These are phyloP conservation scores for Caenorhabditis briggsae DNA, from an alignment of 1,140 invertebrate genomes.

Conservation along the genomic window DNA sequence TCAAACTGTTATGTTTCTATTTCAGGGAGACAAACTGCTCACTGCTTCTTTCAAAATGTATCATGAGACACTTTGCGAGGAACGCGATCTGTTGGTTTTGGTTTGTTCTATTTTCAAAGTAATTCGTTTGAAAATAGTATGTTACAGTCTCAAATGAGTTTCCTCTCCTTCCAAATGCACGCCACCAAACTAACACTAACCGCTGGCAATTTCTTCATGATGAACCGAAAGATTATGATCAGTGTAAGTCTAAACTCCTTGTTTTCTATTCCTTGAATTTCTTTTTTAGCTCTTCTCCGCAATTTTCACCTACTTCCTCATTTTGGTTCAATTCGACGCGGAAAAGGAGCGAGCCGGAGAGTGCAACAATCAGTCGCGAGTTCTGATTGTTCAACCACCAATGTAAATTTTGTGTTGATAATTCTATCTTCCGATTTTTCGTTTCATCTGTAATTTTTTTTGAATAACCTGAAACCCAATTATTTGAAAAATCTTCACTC, in stretches of 20 bases:
- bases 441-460: not conserved
- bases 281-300: conserved; percentile 58
- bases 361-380: conserved; percentile 29
- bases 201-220: conserved; percentile 57
- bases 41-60: conserved; percentile 63
- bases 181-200: conserved; percentile 59
- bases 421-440: not conserved
- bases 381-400: conserved; percentile 19
- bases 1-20: no score
- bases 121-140: not conserved
- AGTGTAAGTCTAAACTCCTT: conserved; percentile 38
- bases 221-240: conserved; percentile 62
- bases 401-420: not conserved
- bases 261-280: not conserved
- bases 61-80: conserved; percentile 61
- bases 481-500: no score
- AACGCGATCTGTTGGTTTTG: conserved; percentile 59
- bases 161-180: conserved; percentile 62
- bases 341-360: conserved; percentile 49
- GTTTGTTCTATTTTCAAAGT: conserved; percentile 42
- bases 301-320: conserved; percentile 61
- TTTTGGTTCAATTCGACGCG: conserved; percentile 60
- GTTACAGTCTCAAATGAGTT: conserved; percentile 60
- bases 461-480: no score
- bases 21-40: conserved; percentile 60